phyloP scores from a whole-genome alignment of 1,140 invertebrate genomes.

The Alviniconcha marisindica region DNA sequence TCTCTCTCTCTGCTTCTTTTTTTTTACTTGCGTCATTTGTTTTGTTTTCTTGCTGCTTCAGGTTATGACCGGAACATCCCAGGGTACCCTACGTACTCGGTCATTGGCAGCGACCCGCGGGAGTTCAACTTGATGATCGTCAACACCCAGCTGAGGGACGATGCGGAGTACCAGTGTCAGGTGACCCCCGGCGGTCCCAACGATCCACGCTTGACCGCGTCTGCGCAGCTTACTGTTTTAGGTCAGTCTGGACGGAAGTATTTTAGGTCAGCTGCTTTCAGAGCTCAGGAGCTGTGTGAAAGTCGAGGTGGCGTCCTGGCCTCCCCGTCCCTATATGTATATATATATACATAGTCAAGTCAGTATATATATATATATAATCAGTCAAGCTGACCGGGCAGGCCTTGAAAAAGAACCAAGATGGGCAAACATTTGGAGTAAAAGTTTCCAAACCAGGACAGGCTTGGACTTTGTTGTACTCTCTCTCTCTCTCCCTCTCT shows the following conservation, averaged over 20 bases:
- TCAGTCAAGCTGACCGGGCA: no score
- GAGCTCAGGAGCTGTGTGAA: no score
- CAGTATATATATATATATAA: no score
- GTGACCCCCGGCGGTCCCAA: conserved; percentile 89
- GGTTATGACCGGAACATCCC: conserved; percentile 89
- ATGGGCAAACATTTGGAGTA: no score
- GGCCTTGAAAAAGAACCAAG: no score
- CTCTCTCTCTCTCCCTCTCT: no score
- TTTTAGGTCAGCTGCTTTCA: conserved; percentile 80
- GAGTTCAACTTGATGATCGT: conserved; percentile 86
- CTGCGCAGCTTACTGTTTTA: conserved; percentile 89
- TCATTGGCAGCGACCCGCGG: conserved; percentile 87
- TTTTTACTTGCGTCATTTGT: neutral
- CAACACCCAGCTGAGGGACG: conserved; percentile 92
- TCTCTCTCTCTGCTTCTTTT: no score
- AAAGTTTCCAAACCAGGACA: no score
- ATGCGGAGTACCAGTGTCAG: conserved; percentile 94
- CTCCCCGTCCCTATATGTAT: no score
- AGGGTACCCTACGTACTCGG: conserved; percentile 89
- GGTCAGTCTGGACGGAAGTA: conserved; percentile 78
- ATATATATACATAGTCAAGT: no score
- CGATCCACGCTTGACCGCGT: conserved; percentile 83
- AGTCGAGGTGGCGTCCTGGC: no score
- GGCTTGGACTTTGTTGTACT: no score
- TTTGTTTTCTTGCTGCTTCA: conserved; percentile 71